Conservation (phyloP, 2,113 vertebrate genomes). For the Ploceus nigricollis region DNA sequence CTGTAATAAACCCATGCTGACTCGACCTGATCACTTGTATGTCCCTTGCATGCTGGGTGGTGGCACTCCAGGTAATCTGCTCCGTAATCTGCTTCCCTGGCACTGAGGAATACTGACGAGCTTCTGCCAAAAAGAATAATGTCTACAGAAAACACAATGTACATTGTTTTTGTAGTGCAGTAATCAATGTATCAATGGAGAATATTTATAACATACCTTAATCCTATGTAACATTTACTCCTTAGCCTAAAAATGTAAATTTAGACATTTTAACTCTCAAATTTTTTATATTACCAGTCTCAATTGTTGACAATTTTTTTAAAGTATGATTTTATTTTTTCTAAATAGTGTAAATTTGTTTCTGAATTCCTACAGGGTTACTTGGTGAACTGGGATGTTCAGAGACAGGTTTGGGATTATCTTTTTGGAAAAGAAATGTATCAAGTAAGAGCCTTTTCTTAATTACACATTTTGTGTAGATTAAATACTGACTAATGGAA, state of each 20-base stretch:
- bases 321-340: not conserved
- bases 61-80: not conserved
- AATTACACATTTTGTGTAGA: not conserved
- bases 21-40: not conserved
- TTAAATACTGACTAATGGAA: not conserved
- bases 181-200: not conserved
- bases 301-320: not conserved
- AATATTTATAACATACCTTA: not conserved
- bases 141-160: not conserved
- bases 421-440: slow-evolving; percentile 99
- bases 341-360: not conserved
- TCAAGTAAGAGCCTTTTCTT: slow-evolving; percentile 79
- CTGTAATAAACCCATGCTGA: not conserved
- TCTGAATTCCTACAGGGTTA: slow-evolving; percentile 83
- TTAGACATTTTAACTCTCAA: not conserved
- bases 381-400: slow-evolving; percentile 98
- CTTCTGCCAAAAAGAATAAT: not conserved
- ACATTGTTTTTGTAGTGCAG: not conserved
- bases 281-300: not conserved
- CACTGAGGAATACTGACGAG: not conserved
- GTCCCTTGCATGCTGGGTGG: not conserved
- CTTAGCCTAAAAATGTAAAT: not conserved
- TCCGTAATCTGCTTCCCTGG: not conserved
- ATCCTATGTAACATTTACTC: not conserved
- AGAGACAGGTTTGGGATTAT: slow-evolving; percentile 98